Evolutionary conservation across 2,113 vertebrate species (phyloP).

Genomic region (Okapia johnstoni): DNA sequence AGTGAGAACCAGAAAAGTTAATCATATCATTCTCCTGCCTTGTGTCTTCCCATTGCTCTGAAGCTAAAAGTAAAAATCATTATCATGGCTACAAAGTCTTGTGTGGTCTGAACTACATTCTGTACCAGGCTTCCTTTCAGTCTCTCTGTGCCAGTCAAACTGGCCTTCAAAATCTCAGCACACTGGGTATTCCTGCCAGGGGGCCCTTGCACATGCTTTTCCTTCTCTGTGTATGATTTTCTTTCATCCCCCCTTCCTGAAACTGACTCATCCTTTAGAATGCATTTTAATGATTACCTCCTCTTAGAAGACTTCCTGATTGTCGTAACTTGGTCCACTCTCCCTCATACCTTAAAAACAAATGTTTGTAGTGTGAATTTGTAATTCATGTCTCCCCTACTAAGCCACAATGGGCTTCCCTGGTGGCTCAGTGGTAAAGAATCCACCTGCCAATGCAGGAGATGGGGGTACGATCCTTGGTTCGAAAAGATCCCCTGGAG

Average conservation of each 20-base stretch:
- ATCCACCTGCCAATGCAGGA: background rate
- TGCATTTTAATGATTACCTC: constrained; percentile 15
- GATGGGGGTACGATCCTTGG: background rate
- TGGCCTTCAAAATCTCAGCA: background rate
- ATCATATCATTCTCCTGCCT: constrained; percentile 32
- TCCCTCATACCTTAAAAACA: constrained; percentile 46
- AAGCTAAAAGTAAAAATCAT: constrained; percentile 36
- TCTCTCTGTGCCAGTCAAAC: background rate
- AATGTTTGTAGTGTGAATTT: constrained; percentile 1
- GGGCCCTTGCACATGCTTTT: constrained; percentile 29
- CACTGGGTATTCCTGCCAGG: background rate
- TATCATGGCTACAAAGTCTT: constrained; percentile 14
- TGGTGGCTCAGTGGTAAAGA: background rate
- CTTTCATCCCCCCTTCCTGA: background rate
- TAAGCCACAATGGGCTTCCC: background rate
- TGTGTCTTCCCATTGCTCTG: constrained; percentile 42
- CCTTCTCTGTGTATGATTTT: background rate
- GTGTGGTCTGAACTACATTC: constrained; percentile 1
- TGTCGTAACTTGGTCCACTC: background rate
- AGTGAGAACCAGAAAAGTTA: constrained; percentile 22
- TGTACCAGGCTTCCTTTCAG: background rate
- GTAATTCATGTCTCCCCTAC: background rate
- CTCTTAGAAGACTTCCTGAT: constrained; percentile 26
- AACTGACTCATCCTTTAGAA: constrained; percentile 35
- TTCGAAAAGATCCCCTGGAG: background rate